These are phyloP conservation scores for Brienomyrus longianalis DNA, from an alignment of 2,113 vertebrate species.

Conservation along the genomic window DNA sequence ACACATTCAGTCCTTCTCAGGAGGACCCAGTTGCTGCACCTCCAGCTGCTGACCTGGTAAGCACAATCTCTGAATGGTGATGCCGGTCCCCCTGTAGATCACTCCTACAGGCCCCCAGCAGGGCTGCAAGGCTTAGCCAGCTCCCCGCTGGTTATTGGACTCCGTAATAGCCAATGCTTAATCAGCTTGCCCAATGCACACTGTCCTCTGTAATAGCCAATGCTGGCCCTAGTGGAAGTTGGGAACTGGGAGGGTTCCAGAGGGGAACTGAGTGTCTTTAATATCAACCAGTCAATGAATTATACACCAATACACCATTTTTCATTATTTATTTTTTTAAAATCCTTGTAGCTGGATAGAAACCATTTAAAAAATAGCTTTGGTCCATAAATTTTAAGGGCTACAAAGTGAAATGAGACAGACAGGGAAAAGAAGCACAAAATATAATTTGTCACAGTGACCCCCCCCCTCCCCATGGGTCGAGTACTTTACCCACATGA, in stretches of 20 bases:
- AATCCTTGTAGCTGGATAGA: background rate
- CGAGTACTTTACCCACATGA: constrained; percentile 11
- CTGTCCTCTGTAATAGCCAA: background rate
- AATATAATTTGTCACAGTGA: background rate
- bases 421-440: background rate
- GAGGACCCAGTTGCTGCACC: constrained; percentile 4
- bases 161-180: background rate
- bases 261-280: background rate
- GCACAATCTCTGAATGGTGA: background rate
- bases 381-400: background rate
- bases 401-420: background rate
- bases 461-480: background rate
- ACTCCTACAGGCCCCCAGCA: background rate
- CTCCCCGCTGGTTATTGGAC: background rate
- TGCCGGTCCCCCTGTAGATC: background rate
- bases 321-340: background rate
- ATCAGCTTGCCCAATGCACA: background rate
- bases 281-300: background rate
- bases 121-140: background rate
- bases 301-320: background rate
- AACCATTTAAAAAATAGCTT: background rate
- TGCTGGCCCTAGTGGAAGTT: background rate
- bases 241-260: background rate
- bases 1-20: constrained; percentile 4
- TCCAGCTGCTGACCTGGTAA: constrained; percentile 32